Evolutionary conservation across 2,797 vertebrate genomes (phyloP).

Genomic region (Rhinatrema bivittatum): DNA sequence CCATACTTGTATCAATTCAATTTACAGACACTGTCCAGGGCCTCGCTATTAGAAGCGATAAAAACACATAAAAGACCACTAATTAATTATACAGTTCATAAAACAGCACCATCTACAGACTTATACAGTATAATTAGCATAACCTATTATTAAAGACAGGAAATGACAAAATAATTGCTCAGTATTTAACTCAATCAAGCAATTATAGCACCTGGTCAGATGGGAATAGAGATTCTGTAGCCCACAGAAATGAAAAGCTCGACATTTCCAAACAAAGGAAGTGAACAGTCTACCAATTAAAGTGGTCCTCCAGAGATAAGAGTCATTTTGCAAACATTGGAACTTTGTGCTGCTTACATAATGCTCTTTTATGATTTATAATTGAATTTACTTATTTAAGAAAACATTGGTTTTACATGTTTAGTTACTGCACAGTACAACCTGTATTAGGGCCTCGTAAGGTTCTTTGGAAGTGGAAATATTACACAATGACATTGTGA

Average conservation of each 20-base stretch:
- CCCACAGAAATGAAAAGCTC: neutral
- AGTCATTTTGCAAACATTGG: too few relatives aligned
- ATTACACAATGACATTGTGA: too few relatives aligned
- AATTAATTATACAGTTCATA: slow-evolving; percentile 26
- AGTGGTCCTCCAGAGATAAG: too few relatives aligned
- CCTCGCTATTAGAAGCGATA: slow-evolving; percentile 6
- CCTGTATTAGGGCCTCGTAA: too few relatives aligned
- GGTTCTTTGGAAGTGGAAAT: too few relatives aligned
- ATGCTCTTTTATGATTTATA: too few relatives aligned
- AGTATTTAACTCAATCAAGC: slow-evolving; percentile 14
- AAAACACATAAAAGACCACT: neutral
- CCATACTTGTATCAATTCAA: neutral
- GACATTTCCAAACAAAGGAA: neutral
- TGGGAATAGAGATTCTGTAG: neutral
- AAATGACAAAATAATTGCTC: slow-evolving; percentile 27
- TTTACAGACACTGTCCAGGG: neutral
- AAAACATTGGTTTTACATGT: too few relatives aligned
- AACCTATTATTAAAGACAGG: slow-evolving; percentile 12
- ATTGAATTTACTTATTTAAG: too few relatives aligned
- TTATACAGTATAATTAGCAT: slow-evolving; percentile 22
- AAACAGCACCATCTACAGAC: slow-evolving; percentile 17
- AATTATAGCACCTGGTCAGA: slow-evolving; percentile 17
- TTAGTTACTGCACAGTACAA: too few relatives aligned
- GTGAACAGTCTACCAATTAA: too few relatives aligned
- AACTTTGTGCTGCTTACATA: too few relatives aligned